Evolutionary conservation across 2,113 vertebrate genomes (phyloP).

Genomic region (Alexandromys fortis): DNA sequence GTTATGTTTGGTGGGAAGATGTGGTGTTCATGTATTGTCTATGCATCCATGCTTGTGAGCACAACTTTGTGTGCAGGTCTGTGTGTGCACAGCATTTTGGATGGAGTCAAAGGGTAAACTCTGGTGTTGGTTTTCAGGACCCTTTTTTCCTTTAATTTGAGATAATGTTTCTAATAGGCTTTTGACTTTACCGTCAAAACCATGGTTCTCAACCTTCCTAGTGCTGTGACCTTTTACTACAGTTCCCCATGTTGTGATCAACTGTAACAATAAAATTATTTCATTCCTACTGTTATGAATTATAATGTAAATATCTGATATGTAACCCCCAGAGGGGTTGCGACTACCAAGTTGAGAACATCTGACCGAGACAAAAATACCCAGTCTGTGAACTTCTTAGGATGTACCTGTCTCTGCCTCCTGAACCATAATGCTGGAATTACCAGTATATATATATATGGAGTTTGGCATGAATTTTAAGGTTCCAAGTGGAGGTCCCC

Average conservation of each 20-base stretch:
- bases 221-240: neutral
- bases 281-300: neutral
- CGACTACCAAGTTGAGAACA: neutral
- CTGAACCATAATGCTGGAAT: neutral
- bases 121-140: neutral
- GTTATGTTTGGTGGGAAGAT: neutral
- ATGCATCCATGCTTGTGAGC: neutral
- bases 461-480: neutral
- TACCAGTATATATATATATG: neutral
- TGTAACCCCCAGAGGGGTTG: neutral
- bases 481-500: neutral
- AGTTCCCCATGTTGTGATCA: neutral
- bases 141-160: neutral
- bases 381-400: neutral
- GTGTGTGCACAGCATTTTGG: neutral
- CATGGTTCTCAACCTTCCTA: neutral
- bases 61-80: neutral
- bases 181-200: neutral
- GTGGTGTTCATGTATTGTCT: neutral
- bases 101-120: neutral
- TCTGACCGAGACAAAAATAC: neutral
- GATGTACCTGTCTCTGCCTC: neutral
- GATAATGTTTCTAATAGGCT: neutral
- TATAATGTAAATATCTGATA: neutral
- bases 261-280: neutral